Conservation (phyloP, 2,888 invertebrate genomes). For the Nymphalis c-album region DNA sequence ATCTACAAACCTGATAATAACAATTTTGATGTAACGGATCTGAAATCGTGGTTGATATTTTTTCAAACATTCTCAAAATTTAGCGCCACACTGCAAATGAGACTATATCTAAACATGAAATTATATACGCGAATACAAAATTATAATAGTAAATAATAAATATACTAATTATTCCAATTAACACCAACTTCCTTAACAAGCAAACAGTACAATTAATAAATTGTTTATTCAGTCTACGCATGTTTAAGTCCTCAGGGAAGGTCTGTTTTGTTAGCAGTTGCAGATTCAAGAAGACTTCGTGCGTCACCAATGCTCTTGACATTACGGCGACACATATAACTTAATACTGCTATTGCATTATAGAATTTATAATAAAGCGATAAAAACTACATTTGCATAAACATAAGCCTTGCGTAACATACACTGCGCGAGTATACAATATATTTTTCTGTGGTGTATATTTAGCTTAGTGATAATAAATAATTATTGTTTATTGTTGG, state of each 20-base stretch:
- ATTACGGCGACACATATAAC: conserved; percentile 25
- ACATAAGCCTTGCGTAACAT: background rate
- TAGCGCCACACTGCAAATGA: no score
- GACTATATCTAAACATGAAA: no score
- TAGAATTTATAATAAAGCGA: conserved; percentile 16
- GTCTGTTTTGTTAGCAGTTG: conserved; percentile 42
- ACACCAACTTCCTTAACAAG: conserved; percentile 8
- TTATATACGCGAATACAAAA: background rate
- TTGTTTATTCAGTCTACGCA: conserved; percentile 20
- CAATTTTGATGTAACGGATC: no score
- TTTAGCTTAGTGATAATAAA: background rate
- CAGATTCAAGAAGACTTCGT: conserved; percentile 42
- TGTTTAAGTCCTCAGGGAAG: conserved; percentile 36
- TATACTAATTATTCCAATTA: conserved; percentile 7
- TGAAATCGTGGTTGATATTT: no score
- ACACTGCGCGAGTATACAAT: conserved; percentile 1
- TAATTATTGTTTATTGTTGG: no score
- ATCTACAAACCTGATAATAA: no score
- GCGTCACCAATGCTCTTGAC: conserved; percentile 50
- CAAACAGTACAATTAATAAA: conserved; percentile 2
- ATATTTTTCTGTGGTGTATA: conserved; percentile 1
- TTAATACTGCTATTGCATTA: conserved; percentile 19
- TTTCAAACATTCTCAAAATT: no score
- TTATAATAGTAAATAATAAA: background rate
- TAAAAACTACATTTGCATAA: conserved; percentile 14